Percentiles rank a stretch among this genome's conserved stretches.
phyloP scores from a whole-genome alignment of 2,113 vertebrate genomes.

The Dolichallabes microphthalmus region DNA sequence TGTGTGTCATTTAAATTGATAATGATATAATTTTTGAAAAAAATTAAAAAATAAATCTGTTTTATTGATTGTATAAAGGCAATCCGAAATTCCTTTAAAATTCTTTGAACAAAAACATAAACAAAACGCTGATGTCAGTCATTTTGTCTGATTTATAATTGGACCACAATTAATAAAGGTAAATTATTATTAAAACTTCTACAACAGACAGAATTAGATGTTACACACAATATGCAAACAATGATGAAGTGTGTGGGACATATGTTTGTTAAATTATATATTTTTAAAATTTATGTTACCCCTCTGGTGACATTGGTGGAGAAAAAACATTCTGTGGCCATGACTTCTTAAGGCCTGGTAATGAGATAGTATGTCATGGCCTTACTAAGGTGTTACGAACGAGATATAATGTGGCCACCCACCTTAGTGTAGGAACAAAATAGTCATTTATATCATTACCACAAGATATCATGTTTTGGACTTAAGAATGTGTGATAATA shows the following conservation, averaged over 20 bases:
- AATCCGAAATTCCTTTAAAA: constrained; percentile 20
- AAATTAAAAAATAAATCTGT: background rate
- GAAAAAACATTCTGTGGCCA: too few species aligned
- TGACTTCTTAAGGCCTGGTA: too few species aligned
- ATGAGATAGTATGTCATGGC: too few species aligned
- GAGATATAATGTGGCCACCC: too few species aligned
- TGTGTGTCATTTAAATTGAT: background rate
- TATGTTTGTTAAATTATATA: background rate
- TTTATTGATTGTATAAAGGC: constrained; percentile 12
- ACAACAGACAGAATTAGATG: background rate
- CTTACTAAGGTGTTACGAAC: too few species aligned
- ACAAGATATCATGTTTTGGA: too few species aligned
- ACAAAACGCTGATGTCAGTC: background rate
- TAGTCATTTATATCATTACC: too few species aligned
- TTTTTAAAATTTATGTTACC: background rate
- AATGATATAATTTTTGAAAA: background rate
- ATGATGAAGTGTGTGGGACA: constrained; percentile 51
- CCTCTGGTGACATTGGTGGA: too few species aligned
- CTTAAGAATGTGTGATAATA: too few species aligned
- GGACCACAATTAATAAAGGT: background rate
- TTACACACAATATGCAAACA: constrained; percentile 28
- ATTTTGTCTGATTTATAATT: constrained; percentile 58
- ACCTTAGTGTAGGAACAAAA: too few species aligned
- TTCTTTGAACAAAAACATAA: constrained; percentile 2
- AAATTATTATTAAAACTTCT: background rate